Evolutionary conservation across 2,113 vertebrate species (phyloP).

Genomic region (Clarias batrachus): DNA sequence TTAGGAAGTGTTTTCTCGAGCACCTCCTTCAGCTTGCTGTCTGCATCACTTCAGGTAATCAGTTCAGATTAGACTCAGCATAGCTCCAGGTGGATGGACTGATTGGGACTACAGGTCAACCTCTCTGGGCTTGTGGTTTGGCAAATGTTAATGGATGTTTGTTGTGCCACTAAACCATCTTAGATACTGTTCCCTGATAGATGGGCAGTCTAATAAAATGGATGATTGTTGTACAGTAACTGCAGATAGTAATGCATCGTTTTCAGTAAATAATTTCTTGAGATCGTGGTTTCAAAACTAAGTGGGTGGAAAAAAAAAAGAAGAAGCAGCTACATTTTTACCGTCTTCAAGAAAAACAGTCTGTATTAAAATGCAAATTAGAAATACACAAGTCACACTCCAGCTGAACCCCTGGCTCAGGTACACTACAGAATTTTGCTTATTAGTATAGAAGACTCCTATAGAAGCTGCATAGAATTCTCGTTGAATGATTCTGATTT

Average conservation of each 20-base stretch:
- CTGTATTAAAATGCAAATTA: neutral
- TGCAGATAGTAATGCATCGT: neutral
- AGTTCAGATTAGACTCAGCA: constrained; percentile 31
- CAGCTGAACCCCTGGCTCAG: neutral
- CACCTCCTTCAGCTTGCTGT: constrained; percentile 15
- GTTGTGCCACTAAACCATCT: neutral
- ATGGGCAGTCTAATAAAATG: neutral
- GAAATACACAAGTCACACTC: neutral
- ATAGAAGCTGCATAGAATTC: neutral
- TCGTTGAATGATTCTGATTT: neutral
- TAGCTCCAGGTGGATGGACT: neutral
- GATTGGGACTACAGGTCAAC: constrained; percentile 22
- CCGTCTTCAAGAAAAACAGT: too few relatives aligned
- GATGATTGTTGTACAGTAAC: neutral
- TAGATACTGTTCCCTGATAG: neutral
- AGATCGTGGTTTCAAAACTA: neutral
- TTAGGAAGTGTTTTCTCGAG: constrained; percentile 25
- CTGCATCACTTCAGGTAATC: constrained; percentile 31
- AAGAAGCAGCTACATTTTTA: neutral
- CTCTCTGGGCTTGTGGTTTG: neutral
- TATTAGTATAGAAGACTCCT: neutral
- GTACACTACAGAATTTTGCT: neutral
- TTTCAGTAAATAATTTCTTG: neutral
- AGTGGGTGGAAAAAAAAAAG: neutral
- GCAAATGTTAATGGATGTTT: constrained; percentile 17